Evolutionary conservation across 2,888 invertebrate genomes (phyloP).

Genomic region (Leucoma salicis): DNA sequence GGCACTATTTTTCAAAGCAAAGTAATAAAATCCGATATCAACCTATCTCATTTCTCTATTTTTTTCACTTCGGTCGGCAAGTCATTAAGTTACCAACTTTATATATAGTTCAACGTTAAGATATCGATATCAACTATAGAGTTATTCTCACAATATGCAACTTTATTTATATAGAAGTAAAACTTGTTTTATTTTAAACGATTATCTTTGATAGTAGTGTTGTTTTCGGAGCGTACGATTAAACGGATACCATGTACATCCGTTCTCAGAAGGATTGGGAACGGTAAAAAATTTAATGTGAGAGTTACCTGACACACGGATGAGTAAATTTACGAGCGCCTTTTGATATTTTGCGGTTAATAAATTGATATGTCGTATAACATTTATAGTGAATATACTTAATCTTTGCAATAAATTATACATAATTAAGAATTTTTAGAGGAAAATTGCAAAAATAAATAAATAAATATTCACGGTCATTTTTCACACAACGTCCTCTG

Average conservation of each 20-base stretch:
- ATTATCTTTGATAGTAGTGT: slow-evolving; percentile 26
- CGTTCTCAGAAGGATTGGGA: slow-evolving; percentile 75
- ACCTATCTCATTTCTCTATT: slow-evolving; percentile 22
- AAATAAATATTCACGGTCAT: too few species aligned
- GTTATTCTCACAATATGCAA: slow-evolving; percentile 11
- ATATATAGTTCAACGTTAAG: slow-evolving; percentile 24
- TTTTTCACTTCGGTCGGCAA: slow-evolving; percentile 24
- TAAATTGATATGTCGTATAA: not conserved
- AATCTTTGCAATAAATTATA: too few species aligned
- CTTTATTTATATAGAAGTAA: slow-evolving; percentile 3
- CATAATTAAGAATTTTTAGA: not conserved
- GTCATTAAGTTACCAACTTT: slow-evolving; percentile 38
- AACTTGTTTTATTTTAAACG: slow-evolving; percentile 13
- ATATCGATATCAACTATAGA: slow-evolving; percentile 25
- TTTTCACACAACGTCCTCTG: too few species aligned
- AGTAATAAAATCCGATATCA: slow-evolving; percentile 26
- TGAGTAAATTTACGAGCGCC: slow-evolving; percentile 23
- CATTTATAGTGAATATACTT: not conserved
- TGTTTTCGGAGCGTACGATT: slow-evolving; percentile 52
- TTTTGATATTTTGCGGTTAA: slow-evolving; percentile 2
- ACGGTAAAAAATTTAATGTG: slow-evolving; percentile 46
- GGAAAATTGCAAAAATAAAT: too few species aligned
- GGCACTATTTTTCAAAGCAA: slow-evolving; percentile 9
- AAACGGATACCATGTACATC: slow-evolving; percentile 69
- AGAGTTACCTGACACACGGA: slow-evolving; percentile 36